Evolutionary conservation across 2,797 vertebrate species (phyloP), one percentile per base, ranked within the genome.

Genomic region (Argya squamiceps): DNA sequence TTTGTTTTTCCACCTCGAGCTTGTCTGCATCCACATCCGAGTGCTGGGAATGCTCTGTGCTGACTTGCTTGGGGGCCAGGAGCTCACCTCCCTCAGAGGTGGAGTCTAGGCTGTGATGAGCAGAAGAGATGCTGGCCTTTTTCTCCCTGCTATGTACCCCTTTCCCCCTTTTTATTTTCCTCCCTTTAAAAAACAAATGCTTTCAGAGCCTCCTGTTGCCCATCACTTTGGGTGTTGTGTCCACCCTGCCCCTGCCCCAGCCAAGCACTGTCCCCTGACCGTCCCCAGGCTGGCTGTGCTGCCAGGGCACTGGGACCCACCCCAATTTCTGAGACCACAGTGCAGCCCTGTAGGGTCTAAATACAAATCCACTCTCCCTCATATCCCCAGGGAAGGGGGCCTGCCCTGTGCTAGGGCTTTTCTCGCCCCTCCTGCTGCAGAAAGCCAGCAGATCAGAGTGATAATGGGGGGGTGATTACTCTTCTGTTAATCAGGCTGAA

Each of bases 301-400:
- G n/a, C 50, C 1, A 9, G 59, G 68, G 32, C 68, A 8, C 24
- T 19, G 17, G 19, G 1, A 2, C 49, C 8, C 5, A 9, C 20
- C 41, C 6, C 13, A 4, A 2, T 4, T 13, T 17, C 41, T 0
- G 0, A 34, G 55, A 22, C 34, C 47, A 4, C 0, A 0, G 65
- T 43, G 55, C 53, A 76, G 43, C 77, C 6, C 0, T 2, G 8
- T 43, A 5, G 34, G 37, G 5, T 37, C 30, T 14, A 15, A 21
- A 21, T 2, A 6, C 0, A 32, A 68, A 20, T 27, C 52, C 27
- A 18, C 5, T 44, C 22, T 65, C 46, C 75, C 36, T 69, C 11
- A 0, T 6, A 29, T 6, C 29, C 36, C 79, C 43, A 8, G 41
- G 68, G 30, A 81, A 23, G 16, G 50, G 56, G 24, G 29, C 8